Base-by-base conservation (phyloP, 2,113 vertebrate genomes). In the Crotalus viridis region DNA sequence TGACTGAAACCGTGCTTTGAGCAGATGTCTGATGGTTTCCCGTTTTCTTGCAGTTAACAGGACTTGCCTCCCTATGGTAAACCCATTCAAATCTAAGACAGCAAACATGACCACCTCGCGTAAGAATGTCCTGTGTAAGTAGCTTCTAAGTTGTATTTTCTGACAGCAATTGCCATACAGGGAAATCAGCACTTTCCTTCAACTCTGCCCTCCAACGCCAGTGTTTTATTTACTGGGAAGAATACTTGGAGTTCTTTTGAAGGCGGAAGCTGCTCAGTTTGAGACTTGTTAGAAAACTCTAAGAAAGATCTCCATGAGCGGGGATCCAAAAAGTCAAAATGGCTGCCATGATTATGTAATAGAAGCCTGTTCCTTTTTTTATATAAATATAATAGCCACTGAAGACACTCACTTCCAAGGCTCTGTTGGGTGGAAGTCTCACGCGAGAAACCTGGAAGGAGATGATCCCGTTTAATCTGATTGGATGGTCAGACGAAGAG, bases 81-180 rank as follows among this genome's bases (percentile, higher is more conserved):
- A 98, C 95, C 98, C 98, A 13, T 99, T 98, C 97, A 96, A 98
- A 97, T 95, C 96, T 9, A 96, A 96, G 89, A 97, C 97, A 10
- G 87, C 95, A 81, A 98, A 98, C 87, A 95, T 98, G 95, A 98
- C 98, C 2, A 96, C 97, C 81, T 97, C 98, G 0, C 97, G 98
- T 94, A 96, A 96, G 24, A 98, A 98, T 89, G 97, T 99, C 90
- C 95, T 99, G 91, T 97, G 98, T 99, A 97, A 98, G 98, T 98
- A 94, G 61, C 0, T 1, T 89, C 39, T 85, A 0, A 51, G 10
- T 74, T 85, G 10, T 56, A 93, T 92, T 89, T 93, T 0, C 43
- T 28, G 69, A 81, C 17, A 19, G 6, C 17, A 81, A 8, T 19
- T 81, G 69, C 69, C 69, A 21, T 81, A 39, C 15, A 9, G 7